Evolutionary conservation across 2,888 invertebrate genomes (phyloP), one percentile per base, ranked within the genome.

Genomic region (Perdita meconis): DNA sequence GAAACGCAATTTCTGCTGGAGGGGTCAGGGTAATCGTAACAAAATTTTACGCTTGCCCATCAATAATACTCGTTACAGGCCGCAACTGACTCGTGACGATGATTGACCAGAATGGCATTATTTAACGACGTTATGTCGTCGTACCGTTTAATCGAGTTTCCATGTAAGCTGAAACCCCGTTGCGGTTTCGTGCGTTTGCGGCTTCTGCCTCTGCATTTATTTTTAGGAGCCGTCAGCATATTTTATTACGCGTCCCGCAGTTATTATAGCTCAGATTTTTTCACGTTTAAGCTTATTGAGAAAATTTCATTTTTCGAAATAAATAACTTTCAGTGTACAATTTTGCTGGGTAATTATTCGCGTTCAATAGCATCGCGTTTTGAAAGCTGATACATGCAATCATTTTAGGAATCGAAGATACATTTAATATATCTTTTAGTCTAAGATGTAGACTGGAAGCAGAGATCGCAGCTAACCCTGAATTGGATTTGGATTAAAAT

Each of bases 161-260:
- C 42, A 50, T 64, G 77, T 77, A 78, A 78, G 77, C 77, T 65
- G 77, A 78, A 76, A 76, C 77, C 77, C 61, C 55, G 77, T 38
- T 55, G 68, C 64, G 71, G 53, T 59, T 26, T 24, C 55, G 44
- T 44, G 16, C 47, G 68, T 61, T 36, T 50, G 50, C 50, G 60
- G 72, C 60, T 74, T 75, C 65, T 64, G 74, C 44, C 53, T 44
- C 53, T 50, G 66, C 59, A 40, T 34, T n/a, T 53, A 44, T 60
- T 75, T 75, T 75, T 74, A 40, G 19, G 53, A 65, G 75, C 24
- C 59, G 44, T 73, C 66, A 38, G 59, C n/a, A 47, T 53, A 59
- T 36, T 72, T 61, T 47, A 61, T 56, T 63, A 50, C 42, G 40
- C 50, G 8, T 16, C 19, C 4, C 34, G n/a, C n/a, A n/a, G n/a